Base-by-base conservation (phyloP, 2,113 vertebrate genomes). In the Lampris megalopsis region DNA sequence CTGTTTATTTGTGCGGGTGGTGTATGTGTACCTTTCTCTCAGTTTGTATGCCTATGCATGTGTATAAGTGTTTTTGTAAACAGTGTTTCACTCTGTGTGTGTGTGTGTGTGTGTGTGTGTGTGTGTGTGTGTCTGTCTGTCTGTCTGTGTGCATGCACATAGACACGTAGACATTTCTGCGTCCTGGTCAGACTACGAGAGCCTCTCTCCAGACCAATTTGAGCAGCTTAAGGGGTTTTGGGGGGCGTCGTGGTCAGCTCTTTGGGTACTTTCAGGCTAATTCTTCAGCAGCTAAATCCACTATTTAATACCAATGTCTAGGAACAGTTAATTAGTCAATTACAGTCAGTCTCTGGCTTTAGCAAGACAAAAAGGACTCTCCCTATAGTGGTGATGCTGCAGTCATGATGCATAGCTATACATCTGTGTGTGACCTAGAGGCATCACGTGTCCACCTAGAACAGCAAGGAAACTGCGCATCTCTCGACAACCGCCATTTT, bases 261-360 rank as follows among this genome's bases (percentile, higher is more conserved):
- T 36, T 1, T 63, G 50, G 63, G 59, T 53, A 62, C 9, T 43
- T 50, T 89, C 84, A 82, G 78, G 84, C 83, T 92, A 91, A 92
- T 90, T 88, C 77, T 43, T 4, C 42, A 63, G 64, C 79, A 70
- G 65, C 88, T 89, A 89, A 93, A 91, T 88, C 91, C 90, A 88
- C 82, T 52, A 38, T 81, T 61, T 91, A 90, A 91, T 87, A 88
- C 88, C 81, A 65, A 41, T n/a, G 85, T 88, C 90, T 89, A 63
- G 82, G 82, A 82, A 79, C 64, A 84, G 73, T 88, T 24, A 24
- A 24, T 24, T 24, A 24, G 24, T 24, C 24, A 24, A 24, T 24
- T 24, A 24, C 24, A 24, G 24, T 24, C 24, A 24, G 24, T 24
- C 24, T 24, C 63, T 0, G 65, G 78, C 69, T 86, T 75, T 76